Percentiles rank a stretch among this genome's conserved stretches.
These are phyloP conservation scores for Chymomyza fuscimana DNA, from an alignment of 2,888 invertebrate genomes.

Conservation along the genomic window DNA sequence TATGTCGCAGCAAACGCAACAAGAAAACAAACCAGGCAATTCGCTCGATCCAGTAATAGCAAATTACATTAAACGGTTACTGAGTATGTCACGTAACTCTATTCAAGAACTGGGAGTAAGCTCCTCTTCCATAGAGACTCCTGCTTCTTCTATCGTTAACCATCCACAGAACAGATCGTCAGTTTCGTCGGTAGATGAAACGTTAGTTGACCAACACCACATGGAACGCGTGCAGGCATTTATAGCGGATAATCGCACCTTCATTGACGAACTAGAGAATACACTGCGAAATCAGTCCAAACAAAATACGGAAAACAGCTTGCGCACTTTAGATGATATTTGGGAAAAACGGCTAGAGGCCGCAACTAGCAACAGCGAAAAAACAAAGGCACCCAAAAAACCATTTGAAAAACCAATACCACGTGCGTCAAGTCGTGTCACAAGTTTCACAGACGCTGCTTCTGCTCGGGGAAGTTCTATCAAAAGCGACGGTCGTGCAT, in stretches of 20 bases:
- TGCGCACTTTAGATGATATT: slow-evolving; percentile 58
- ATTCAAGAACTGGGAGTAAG: slow-evolving; percentile 81
- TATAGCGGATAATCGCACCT: slow-evolving; percentile 77
- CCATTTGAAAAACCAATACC: background rate
- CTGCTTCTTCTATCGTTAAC: slow-evolving; percentile 80
- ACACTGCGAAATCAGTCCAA: slow-evolving; percentile 55
- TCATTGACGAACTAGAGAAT: slow-evolving; percentile 75
- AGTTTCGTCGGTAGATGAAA: slow-evolving; percentile 29
- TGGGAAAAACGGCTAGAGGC: slow-evolving; percentile 64
- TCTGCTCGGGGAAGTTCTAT: background rate
- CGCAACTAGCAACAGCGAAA: slow-evolving; percentile 1
- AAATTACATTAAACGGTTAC: slow-evolving; percentile 80
- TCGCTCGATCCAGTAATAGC: slow-evolving; percentile 77
- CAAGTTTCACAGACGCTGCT: background rate
- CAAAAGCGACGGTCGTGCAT: background rate
- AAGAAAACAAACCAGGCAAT: background rate
- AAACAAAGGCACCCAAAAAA: slow-evolving; percentile 14
- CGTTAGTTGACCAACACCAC: slow-evolving; percentile 40
- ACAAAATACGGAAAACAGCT: slow-evolving; percentile 29
- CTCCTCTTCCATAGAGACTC: slow-evolving; percentile 81
- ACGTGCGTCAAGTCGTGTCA: background rate
- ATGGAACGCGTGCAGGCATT: slow-evolving; percentile 72
- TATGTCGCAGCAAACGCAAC: background rate
- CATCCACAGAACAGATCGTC: slow-evolving; percentile 75
- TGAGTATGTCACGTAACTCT: slow-evolving; percentile 81